Base-by-base conservation (phyloP, 1,140 invertebrate species). In the Cotesia glomerata region DNA sequence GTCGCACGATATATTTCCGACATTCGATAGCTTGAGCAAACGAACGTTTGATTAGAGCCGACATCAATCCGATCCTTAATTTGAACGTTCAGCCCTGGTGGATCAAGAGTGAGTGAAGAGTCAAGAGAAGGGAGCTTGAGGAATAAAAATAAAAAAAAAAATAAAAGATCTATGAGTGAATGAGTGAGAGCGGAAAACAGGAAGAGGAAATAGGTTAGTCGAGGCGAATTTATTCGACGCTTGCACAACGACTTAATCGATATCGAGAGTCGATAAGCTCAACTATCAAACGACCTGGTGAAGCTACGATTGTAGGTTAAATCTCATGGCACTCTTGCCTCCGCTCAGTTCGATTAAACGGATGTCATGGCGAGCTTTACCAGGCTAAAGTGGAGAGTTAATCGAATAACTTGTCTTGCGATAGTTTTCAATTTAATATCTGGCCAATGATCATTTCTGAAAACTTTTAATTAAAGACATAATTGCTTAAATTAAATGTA, bases 31-130 rank as follows among this genome's bases (percentile, higher is more conserved):
- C 62, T 65, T 18, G 45, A 62, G 69, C 61, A 70, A 70, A 70
- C 59, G 56, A 71, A 65, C 61, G 69, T 65, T 71, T 64, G 61
- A 65, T 71, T 71, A 71, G 62, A 71, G 51, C 16, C 69, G 62
- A 36, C 69, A 71, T 71, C 69, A 65, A 71, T 71, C 62, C 61
- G 16, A 63, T 71, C 62, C 69, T 65, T 63, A 58, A 71, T 71
- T 71, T 71, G 63, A 71, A 64, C 63, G 45, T 54, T 54, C 52
- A 54, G 62, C 36, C 52, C 14, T 36, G 7, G 49, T 16, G 62
- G 34, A 54, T 64, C 45, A 52, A 16, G 59, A 64, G 36, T 52
- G 11, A 56, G 51, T 34, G 34, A n/a, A 56, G 52, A 35, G 36
- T 26, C 5, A 14, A 18, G 35, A 64, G 62, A 2, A 26, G n/a